These are phyloP conservation scores for Ricordea florida DNA, from an alignment of 92 coral and sea anemone genomes.

Conservation along the genomic window DNA sequence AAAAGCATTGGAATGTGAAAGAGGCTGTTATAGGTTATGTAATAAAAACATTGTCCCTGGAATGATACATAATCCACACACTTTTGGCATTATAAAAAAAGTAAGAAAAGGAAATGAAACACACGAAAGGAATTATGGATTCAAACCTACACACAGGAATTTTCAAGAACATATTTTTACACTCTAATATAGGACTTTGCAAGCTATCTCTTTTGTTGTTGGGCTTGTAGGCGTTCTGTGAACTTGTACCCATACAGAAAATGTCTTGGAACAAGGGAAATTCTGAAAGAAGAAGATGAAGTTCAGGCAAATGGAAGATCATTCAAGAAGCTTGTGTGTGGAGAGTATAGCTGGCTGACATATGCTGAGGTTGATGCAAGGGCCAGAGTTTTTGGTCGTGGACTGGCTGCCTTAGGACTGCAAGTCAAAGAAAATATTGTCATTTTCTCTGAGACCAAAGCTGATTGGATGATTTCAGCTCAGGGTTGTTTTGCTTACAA, in stretches of 20 bases:
- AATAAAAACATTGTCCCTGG: too few species aligned
- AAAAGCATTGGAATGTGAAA: too few species aligned
- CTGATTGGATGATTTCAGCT: slow-evolving; percentile 94
- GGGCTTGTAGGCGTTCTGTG: slow-evolving; percentile 78
- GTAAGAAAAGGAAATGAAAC: too few species aligned
- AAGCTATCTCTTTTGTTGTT: too few species aligned
- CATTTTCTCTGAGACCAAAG: slow-evolving; percentile 90
- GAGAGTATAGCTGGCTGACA: slow-evolving; percentile 93
- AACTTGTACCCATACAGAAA: slow-evolving; percentile 81
- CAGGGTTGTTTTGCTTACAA: slow-evolving; percentile 90
- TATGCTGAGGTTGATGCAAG: slow-evolving; percentile 79
- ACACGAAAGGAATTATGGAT: too few species aligned
- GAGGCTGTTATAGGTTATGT: too few species aligned
- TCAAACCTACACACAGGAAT: too few species aligned
- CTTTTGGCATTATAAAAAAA: too few species aligned
- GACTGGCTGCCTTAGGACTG: slow-evolving; percentile 91
- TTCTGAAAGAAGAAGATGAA: slow-evolving; percentile 83
- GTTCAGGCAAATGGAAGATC: slow-evolving; percentile 86
- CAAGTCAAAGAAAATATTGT: slow-evolving; percentile 79
- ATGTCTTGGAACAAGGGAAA: slow-evolving; percentile 96
- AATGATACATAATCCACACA: too few species aligned
- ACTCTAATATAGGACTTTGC: too few species aligned
- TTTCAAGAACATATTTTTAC: too few species aligned
- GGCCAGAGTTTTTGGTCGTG: slow-evolving; percentile 87
- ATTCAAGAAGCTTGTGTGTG: slow-evolving; percentile 89